Base-by-base conservation (phyloP, 2,888 invertebrate genomes). In the Sthenelais limicola region DNA sequence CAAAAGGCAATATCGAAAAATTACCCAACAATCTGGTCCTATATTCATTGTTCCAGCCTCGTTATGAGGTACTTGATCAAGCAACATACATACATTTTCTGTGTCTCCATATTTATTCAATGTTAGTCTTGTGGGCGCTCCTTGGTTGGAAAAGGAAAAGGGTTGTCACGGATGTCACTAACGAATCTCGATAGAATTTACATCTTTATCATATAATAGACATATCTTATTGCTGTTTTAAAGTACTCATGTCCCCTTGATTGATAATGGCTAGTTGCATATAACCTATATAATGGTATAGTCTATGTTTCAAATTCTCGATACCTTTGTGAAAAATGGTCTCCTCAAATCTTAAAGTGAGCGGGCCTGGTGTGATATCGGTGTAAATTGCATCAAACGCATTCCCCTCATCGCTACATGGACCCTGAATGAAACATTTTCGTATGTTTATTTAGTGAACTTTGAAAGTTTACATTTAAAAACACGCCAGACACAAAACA, bases 41-140 rank as follows among this genome's bases (percentile, higher is more conserved):
- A 66, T 43, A 26, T 35, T 43, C 66, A 66, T 66, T n/a, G 35
- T 43, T 35, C 66, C 66, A 33, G 26, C 35, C 38, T 70, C 70
- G 35, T 70, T 70, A 33, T 70, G 70, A 26, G 70, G 70, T 26
- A 56, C 32, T 7, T 70, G 70, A 51, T 70, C 70, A 2, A 70
- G 47, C 32, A 70, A 38, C 38, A 52, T 49, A n/a, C 70, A 70
- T 15, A 49, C 35, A 38, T 52, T 56, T 2, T 52, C 43, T 12
- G 12, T 24, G 28, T 70, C 56, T 28, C 70, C 70, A 21, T 35
- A 62, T 30, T 54, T 47, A 56, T 70, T 70, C 38, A 70, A 26
- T 9, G 38, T 70, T 26, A 70, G n/a, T 21, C 48, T 28, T n/a
- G 52, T 62, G 2, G 70, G 70, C 15, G 70, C 70, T 3, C 56